Evolutionary conservation across 2,888 invertebrate genomes (phyloP).

Genomic region (Drosophila heteroneura): DNA sequence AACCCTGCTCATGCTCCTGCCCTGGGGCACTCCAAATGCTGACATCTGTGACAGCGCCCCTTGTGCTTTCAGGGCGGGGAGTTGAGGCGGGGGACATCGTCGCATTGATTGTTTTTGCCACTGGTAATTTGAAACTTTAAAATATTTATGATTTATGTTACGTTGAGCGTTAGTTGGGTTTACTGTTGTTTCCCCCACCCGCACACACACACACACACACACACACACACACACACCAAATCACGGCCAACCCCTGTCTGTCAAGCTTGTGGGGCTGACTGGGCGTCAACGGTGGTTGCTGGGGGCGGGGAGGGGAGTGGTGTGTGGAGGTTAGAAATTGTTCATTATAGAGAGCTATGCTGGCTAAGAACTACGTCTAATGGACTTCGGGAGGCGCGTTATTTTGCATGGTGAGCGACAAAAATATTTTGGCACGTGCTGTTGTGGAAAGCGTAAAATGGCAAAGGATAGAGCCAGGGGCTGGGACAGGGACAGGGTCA

Average conservation of each 20-base stretch:
- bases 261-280: slow-evolving; percentile 18
- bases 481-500: too few species aligned
- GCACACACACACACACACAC: not conserved
- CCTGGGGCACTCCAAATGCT: slow-evolving; percentile 60
- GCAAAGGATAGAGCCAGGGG: not conserved
- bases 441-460: slow-evolving; percentile 15
- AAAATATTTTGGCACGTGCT: slow-evolving; percentile 78
- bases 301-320: not conserved
- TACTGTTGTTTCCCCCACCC: not conserved
- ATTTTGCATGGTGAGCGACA: slow-evolving; percentile 68
- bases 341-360: slow-evolving; percentile 71
- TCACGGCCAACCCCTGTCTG: slow-evolving; percentile 58
- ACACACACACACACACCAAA: slow-evolving; percentile 21
- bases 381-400: slow-evolving; percentile 55
- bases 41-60: slow-evolving; percentile 65
- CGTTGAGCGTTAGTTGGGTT: slow-evolving; percentile 57
- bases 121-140: slow-evolving; percentile 77
- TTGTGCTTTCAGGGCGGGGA: not conserved
- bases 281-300: slow-evolving; percentile 9
- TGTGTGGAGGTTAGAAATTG: slow-evolving; percentile 45
- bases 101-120: slow-evolving; percentile 73
- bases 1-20: slow-evolving; percentile 7
- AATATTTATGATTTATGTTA: slow-evolving; percentile 77
- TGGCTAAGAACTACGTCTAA: slow-evolving; percentile 53
- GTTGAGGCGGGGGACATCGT: slow-evolving; percentile 8